phyloP scores from a whole-genome alignment of 2,797 vertebrate species.

The Merluccius polli region DNA sequence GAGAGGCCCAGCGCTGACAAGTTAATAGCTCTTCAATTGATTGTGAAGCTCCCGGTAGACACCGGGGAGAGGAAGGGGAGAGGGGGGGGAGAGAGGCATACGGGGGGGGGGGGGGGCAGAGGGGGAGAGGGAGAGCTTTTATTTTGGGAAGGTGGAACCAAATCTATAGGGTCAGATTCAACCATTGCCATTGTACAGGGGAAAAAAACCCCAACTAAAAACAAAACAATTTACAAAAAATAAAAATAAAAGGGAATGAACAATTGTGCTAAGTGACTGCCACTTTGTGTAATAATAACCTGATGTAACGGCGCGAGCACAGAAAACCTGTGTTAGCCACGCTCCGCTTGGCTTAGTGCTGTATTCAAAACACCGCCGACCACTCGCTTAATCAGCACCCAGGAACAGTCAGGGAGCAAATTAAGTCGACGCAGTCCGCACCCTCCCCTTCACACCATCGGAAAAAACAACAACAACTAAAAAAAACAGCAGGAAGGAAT shows the following conservation, averaged over 20 bases:
- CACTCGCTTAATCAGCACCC: conserved; percentile 67
- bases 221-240: background rate
- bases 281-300: conserved; percentile 60
- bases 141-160: conserved; percentile 52
- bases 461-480: conserved; percentile 28
- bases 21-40: conserved; percentile 54
- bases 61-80: background rate
- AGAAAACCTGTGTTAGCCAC: conserved; percentile 41
- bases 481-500: background rate
- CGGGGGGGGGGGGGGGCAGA: background rate
- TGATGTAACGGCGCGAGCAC: conserved; percentile 45
- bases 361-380: conserved; percentile 65
- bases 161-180: too few relatives aligned
- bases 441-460: conserved; percentile 61
- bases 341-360: conserved; percentile 62
- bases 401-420: conserved; percentile 70
- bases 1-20: conserved; percentile 46
- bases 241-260: background rate
- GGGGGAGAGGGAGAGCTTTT: conserved; percentile 26
- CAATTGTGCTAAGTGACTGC: conserved; percentile 43
- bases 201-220: conserved; percentile 14
- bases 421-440: conserved; percentile 63
- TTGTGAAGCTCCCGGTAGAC: conserved; percentile 37
- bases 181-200: background rate
- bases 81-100: background rate